phyloP scores from a whole-genome alignment of 2,888 invertebrate genomes.

The Caenorhabditis sulstoni region DNA sequence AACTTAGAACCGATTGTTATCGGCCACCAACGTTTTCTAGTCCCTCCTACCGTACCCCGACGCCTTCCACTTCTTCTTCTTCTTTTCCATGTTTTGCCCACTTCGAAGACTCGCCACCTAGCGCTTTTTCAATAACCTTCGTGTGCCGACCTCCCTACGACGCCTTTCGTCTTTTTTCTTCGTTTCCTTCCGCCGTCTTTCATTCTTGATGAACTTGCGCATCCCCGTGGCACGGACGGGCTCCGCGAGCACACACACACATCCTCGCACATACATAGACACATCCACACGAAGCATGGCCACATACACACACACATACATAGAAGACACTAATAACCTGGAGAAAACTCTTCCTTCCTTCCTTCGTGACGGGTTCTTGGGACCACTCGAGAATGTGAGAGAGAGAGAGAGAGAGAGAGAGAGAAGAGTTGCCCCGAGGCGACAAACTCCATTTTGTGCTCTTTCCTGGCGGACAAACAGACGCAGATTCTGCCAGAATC shows the following conservation, averaged over 20 bases:
- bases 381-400: slow-evolving; percentile 36
- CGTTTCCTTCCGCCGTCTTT: slow-evolving; percentile 13
- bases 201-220: slow-evolving; percentile 49
- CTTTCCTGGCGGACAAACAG: slow-evolving; percentile 20
- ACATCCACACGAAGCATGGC: slow-evolving; percentile 21
- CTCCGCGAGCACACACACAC: slow-evolving; percentile 19
- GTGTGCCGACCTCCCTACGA: not conserved
- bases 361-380: slow-evolving; percentile 25
- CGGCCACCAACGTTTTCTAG: not conserved
- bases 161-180: slow-evolving; percentile 9
- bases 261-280: slow-evolving; percentile 38
- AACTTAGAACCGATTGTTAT: too few species aligned
- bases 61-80: too few species aligned
- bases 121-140: slow-evolving; percentile 13
- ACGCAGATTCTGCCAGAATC: slow-evolving; percentile 8
- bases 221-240: slow-evolving; percentile 5
- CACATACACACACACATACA: slow-evolving; percentile 33
- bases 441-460: slow-evolving; percentile 27
- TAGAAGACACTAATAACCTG: slow-evolving; percentile 52
- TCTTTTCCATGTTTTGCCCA: not conserved
- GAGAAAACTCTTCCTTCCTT: slow-evolving; percentile 30
- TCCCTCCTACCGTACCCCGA: slow-evolving; percentile 2
- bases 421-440: slow-evolving; percentile 25
- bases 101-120: slow-evolving; percentile 9
- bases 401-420: too few species aligned